Evolutionary conservation across 2,797 vertebrate species (phyloP).

Genomic region (Galago senegalensis): DNA sequence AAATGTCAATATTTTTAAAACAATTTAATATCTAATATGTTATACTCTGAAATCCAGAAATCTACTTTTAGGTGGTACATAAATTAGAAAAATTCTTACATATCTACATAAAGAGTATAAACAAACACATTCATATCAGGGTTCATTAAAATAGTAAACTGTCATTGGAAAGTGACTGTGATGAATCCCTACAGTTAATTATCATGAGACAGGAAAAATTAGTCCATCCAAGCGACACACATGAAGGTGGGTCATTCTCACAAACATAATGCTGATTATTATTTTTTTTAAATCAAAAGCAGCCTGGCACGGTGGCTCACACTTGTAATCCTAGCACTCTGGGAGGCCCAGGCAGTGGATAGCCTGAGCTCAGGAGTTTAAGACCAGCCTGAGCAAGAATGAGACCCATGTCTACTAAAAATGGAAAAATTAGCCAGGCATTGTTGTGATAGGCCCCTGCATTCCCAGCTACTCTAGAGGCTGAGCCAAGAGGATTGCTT

Average conservation of each 20-base stretch:
- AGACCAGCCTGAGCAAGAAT: no score
- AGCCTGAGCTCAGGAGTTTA: no score
- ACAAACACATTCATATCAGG: background rate
- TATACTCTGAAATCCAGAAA: background rate
- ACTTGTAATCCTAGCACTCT: no score
- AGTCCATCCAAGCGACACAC: background rate
- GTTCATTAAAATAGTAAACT: slow-evolving; percentile 9
- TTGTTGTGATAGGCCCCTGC: no score
- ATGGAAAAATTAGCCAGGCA: no score
- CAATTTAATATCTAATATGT: background rate
- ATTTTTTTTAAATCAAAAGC: background rate
- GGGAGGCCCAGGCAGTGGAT: no score
- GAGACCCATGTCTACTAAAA: no score
- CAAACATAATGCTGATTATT: background rate
- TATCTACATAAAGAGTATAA: background rate
- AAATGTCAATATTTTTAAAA: background rate
- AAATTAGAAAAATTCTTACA: background rate
- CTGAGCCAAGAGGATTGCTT: no score
- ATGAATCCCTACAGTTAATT: background rate
- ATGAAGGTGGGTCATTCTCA: background rate
- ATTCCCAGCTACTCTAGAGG: no score
- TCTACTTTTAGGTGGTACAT: background rate
- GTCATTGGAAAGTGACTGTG: background rate
- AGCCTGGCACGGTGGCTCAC: no score
- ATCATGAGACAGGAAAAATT: background rate